Base-by-base conservation (phyloP, 2,888 invertebrate genomes). In the Hololepta plana region DNA sequence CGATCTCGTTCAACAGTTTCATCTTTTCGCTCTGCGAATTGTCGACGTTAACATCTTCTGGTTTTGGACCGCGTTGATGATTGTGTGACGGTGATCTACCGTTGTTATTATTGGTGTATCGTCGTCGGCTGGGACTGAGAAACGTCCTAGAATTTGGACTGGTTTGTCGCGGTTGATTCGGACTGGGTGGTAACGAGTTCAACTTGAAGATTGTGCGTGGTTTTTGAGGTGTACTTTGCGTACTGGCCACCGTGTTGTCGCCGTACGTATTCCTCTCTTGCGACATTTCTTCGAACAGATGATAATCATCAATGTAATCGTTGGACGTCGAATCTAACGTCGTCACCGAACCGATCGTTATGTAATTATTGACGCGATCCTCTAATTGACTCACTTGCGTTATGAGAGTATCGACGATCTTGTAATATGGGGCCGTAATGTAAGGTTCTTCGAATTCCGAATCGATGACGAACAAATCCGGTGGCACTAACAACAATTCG, bases 401-500 rank as follows among this genome's bases (percentile, higher is more conserved):
- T 20, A 75, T 66, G 36, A 73, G 61, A 38, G 59, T 61, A 24
- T 68, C 66, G 21, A 75, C 64, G 38, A 72, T 64, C 20, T 63
- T 60, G 35, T 45, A 50, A 39, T 52, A 53, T 3, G 49, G 48
- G 20, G 36, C 41, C 13, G 32, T 26, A 12, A 31, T 29, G 13
- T 36, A 35, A 13, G 27, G 27, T 11, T 29, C 26, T 14, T 60
- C 57, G 12, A 67, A 64, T 13, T 62, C 67, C 26, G 60, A 60
- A 36, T 64, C 57, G n/a, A 72, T 61, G 14, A 64, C 47, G 44
- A 72, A 77, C 42, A 76, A 70, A 50, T 79, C 69, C 8, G 82
- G 82, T 33, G 81, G 79, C 47, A 82, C 76, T 40, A 77, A 53
- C 40, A 84, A 54, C 35, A 84, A 60, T 43, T 79, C 69, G 55